Base-by-base conservation (phyloP, 2,113 vertebrate genomes). In the Sclerurus mexicanus region DNA sequence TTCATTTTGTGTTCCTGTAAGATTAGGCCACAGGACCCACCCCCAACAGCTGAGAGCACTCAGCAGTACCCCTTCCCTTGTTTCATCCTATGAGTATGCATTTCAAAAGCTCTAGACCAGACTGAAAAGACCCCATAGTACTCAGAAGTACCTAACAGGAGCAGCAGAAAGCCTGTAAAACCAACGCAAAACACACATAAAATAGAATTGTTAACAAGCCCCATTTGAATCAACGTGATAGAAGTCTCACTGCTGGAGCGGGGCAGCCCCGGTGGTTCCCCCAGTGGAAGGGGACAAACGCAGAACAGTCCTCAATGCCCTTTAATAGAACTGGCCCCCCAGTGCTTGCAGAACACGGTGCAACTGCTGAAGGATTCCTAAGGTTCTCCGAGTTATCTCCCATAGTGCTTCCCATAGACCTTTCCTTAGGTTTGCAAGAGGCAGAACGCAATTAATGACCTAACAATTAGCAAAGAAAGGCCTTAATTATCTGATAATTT, bases 41-140 rank as follows among this genome's bases (percentile, higher is more conserved):
- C 58, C 76, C 33, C 55, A 86, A 37, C 79, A 95, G 75, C 88
- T 95, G 88, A 91, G 37, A 90, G 53, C 72, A 80, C 63, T 69
- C 42, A 79, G 49, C 53, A 69, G 31, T 14, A 19, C 2, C 28
- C 63, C 18, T 59, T 74, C 69, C 59, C 37, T 62, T 44, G 14
- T 62, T 85, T 40, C 44, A 56, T n/a, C 44, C 62, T 25, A 21
- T 15, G 47, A 68, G 37, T 6, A 37, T 28, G 21, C 40, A 37
- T 64, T 85, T 87, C 66, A 85, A 62, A 75, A 83, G 35, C n/a
- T 64, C 47, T 31, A 44, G n/a, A 19, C 13, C 35, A 35, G 47
- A 27, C 40, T 66, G 66, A 23, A 67, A 50, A 71, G 74, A 21
- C 0, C 13, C 0, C 40, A 31, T 0, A 49, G 21, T 68, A 63